A percentile compares a stretch with the other conserved stretches of the same genome.
These are phyloP conservation scores for Neolamprologus ventralis DNA, from an alignment of 2,113 vertebrate genomes.

Conservation along the genomic window DNA sequence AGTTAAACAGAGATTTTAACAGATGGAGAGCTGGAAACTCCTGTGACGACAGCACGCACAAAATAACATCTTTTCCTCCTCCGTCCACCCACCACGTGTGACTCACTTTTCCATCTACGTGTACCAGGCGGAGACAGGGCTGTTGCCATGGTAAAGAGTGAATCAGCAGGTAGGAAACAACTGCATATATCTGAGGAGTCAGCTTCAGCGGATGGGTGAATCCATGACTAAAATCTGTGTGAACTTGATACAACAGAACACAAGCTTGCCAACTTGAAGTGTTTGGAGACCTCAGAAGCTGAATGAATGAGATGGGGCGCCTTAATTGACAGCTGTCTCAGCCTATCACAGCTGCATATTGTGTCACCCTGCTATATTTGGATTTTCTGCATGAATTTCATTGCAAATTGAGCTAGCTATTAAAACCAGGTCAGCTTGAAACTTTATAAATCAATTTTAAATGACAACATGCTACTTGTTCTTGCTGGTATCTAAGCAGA, in stretches of 20 bases:
- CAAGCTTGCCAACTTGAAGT: neutral
- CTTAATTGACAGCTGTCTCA: neutral
- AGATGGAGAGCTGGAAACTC: constrained; percentile 21
- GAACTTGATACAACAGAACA: neutral
- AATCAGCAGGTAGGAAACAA: constrained; percentile 25
- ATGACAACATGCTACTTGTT: neutral
- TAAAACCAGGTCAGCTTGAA: neutral
- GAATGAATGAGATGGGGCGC: neutral
- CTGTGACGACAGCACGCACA: constrained; percentile 1
- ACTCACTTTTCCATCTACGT: constrained; percentile 45
- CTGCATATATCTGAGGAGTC: neutral
- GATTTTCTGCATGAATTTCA: neutral
- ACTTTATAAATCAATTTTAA: neutral
- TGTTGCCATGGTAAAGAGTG: constrained; percentile 54
- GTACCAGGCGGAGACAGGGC: neutral
- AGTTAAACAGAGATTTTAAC: neutral
- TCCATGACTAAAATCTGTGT: neutral
- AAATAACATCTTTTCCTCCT: constrained; percentile 10
- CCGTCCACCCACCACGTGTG: constrained; percentile 29
- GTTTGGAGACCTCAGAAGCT: neutral
- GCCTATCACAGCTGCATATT: neutral
- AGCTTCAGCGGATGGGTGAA: neutral
- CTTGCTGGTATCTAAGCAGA: neutral
- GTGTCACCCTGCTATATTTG: neutral
- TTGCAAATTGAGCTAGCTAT: neutral